phyloP scores from a whole-genome alignment of 2,113 vertebrate species.

The Onychorhynchus coronatus region DNA sequence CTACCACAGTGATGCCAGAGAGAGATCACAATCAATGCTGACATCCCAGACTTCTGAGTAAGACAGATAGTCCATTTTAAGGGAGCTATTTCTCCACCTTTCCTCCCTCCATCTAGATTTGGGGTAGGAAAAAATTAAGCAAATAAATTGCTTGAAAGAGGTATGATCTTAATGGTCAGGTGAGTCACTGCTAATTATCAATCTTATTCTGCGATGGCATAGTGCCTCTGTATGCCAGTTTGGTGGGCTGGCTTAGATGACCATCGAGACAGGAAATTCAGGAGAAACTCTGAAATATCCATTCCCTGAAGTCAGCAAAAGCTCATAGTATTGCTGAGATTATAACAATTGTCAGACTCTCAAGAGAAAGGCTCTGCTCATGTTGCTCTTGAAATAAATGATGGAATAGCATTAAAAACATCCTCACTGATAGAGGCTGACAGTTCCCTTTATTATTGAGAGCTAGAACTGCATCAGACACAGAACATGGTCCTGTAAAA shows the following conservation, averaged over 20 bases:
- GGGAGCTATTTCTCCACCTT: neutral
- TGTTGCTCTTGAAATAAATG: slow-evolving; percentile 22
- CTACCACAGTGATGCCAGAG: neutral
- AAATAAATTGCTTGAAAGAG: neutral
- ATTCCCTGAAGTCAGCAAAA: slow-evolving; percentile 35
- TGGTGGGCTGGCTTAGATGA: neutral
- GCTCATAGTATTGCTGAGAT: neutral
- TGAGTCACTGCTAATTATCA: neutral
- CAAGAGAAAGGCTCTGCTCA: neutral
- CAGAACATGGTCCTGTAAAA: neutral
- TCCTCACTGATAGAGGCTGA: neutral
- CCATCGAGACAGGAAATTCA: neutral
- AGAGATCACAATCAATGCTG: neutral
- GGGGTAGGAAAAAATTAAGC: neutral
- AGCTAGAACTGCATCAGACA: neutral
- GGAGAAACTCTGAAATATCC: neutral
- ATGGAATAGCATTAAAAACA: slow-evolving; percentile 16
- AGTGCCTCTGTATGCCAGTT: neutral
- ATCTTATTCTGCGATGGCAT: neutral
- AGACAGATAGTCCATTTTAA: neutral
- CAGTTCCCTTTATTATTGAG: neutral
- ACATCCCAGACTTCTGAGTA: neutral
- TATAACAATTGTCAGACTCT: slow-evolving; percentile 19
- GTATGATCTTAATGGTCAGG: neutral
- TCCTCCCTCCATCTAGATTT: neutral